A percentile compares a stretch with the other conserved stretches of the same genome.
phyloP scores from a whole-genome alignment of 2,113 vertebrate genomes.

The Polyodon spathula region DNA sequence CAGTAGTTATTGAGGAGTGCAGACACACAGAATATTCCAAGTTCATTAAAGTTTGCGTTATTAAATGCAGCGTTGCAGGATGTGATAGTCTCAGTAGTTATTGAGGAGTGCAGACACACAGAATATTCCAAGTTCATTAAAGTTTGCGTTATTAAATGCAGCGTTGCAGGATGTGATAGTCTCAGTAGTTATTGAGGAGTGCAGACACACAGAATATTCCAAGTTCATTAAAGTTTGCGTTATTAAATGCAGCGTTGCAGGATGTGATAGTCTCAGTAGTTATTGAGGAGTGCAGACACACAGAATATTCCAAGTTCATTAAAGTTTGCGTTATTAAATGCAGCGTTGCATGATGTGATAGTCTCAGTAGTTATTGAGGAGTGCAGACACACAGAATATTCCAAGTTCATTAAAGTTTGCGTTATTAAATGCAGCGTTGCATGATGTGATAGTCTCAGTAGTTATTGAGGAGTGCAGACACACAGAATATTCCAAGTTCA shows the following conservation, averaged over 20 bases:
- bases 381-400: too few relatives aligned
- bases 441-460: neutral
- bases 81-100: neutral
- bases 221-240: neutral
- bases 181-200: too few relatives aligned
- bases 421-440: neutral
- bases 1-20: too few relatives aligned
- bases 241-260: neutral
- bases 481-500: too few relatives aligned
- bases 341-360: neutral
- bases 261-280: neutral
- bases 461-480: too few relatives aligned
- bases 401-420: constrained; percentile 1
- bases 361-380: neutral
- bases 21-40: too few relatives aligned
- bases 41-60: neutral
- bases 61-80: neutral
- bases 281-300: too few relatives aligned
- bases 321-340: neutral
- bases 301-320: too few relatives aligned
- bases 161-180: neutral
- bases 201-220: too few relatives aligned
- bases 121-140: too few relatives aligned
- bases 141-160: neutral
- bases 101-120: too few relatives aligned